Evolutionary conservation across 1,140 invertebrate species (phyloP).

Genomic region (Zaprionus africanus): DNA sequence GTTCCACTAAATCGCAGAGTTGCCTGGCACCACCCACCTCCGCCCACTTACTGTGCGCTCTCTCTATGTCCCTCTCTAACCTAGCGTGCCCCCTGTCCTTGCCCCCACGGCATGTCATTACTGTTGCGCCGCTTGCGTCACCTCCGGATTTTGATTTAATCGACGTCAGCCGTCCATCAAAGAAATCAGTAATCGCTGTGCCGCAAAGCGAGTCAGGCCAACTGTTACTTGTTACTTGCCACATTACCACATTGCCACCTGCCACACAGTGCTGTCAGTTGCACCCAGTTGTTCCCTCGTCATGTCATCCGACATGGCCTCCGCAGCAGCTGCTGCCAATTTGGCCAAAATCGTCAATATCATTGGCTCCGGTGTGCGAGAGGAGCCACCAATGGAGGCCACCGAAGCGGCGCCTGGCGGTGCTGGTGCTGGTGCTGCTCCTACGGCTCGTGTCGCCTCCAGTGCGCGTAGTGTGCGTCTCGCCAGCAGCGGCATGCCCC

Average conservation of each 20-base stretch:
- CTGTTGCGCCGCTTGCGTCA: conserved; percentile 14
- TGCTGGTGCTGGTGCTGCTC: neutral
- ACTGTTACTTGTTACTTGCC: neutral
- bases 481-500: conserved; percentile 69
- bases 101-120: neutral
- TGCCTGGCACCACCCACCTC: neutral
- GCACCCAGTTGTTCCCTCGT: neutral
- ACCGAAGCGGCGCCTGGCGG: neutral
- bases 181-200: conserved; percentile 70
- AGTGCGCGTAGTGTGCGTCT: conserved; percentile 44
- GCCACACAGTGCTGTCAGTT: neutral
- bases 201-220: conserved; percentile 35
- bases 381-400: conserved; percentile 9
- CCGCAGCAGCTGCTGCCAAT: conserved; percentile 32
- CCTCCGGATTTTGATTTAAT: conserved; percentile 77
- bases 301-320: conserved; percentile 12
- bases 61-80: neutral
- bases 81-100: neutral
- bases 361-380: conserved; percentile 65
- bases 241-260: neutral
- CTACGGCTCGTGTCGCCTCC: neutral
- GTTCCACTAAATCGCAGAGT: conserved; percentile 65
- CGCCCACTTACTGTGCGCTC: neutral
- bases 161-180: conserved; percentile 45
- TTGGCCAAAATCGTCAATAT: conserved; percentile 76